Conservation (phyloP, 2,797 vertebrate species). For the Siniperca undulata region DNA sequence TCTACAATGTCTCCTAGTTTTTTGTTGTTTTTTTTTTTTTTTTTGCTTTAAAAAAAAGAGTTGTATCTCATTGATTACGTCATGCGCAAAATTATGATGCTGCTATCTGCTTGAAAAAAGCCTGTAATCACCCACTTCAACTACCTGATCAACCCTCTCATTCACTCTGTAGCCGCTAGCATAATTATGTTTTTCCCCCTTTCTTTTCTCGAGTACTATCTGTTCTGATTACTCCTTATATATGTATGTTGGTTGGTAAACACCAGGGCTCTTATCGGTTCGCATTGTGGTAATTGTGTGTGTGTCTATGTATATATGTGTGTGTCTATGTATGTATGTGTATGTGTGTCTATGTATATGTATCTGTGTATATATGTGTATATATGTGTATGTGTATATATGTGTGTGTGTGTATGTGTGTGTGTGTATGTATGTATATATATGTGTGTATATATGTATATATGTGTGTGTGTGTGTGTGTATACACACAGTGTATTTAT, state of each 20-base stretch:
- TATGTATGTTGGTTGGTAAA: background rate
- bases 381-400: no score
- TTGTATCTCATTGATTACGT: background rate
- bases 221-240: background rate
- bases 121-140: slow-evolving; percentile 2
- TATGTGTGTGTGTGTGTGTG: background rate
- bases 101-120: background rate
- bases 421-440: background rate
- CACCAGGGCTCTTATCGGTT: background rate
- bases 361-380: no score
- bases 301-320: background rate
- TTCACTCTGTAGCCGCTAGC: background rate
- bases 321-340: no score
- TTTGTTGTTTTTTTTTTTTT: no score
- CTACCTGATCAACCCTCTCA: background rate
- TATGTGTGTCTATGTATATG: no score
- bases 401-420: no score
- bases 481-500: background rate
- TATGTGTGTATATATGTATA: no score
- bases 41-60: background rate
- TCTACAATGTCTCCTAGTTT: background rate
- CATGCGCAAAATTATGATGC: background rate
- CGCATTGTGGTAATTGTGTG: background rate
- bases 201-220: background rate
- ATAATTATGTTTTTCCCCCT: background rate